phyloP scores from a whole-genome alignment of 1,140 invertebrate species.

The Macrotrachela quadricornifera region DNA sequence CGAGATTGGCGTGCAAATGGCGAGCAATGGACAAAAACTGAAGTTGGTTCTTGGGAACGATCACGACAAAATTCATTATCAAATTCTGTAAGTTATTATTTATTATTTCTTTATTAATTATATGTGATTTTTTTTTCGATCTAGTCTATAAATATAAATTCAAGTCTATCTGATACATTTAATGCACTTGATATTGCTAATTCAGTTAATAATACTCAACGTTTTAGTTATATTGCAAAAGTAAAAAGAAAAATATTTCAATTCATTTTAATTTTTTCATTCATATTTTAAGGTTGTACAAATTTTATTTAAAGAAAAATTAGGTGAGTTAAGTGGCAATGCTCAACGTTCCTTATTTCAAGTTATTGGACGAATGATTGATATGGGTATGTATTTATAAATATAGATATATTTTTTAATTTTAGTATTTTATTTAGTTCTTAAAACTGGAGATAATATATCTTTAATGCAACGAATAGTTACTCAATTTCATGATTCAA shows the following conservation, averaged over 20 bases:
- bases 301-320: slow-evolving; percentile 58
- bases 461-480: slow-evolving; percentile 16
- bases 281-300: slow-evolving; percentile 41
- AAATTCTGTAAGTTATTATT: too few relatives aligned
- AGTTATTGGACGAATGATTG: slow-evolving; percentile 76
- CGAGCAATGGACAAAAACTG: slow-evolving; percentile 89
- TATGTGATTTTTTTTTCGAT: too few relatives aligned
- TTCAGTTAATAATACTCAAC: slow-evolving; percentile 68
- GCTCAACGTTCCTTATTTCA: slow-evolving; percentile 73
- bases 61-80: too few relatives aligned
- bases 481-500: slow-evolving; percentile 14
- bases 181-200: slow-evolving; percentile 75
- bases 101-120: too few relatives aligned
- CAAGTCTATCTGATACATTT: slow-evolving; percentile 47
- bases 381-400: slow-evolving; percentile 44
- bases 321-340: slow-evolving; percentile 63
- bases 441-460: slow-evolving; percentile 16
- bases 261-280: too few relatives aligned
- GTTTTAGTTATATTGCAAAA: slow-evolving; percentile 67
- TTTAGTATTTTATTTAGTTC: slow-evolving; percentile 12
- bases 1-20: slow-evolving; percentile 59
- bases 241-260: too few relatives aligned
- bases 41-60: slow-evolving; percentile 41
- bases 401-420: background rate
- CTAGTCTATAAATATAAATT: too few relatives aligned